phyloP scores from a whole-genome alignment of 1,140 invertebrate species.

The Caenorhabditis tropicalis region DNA sequence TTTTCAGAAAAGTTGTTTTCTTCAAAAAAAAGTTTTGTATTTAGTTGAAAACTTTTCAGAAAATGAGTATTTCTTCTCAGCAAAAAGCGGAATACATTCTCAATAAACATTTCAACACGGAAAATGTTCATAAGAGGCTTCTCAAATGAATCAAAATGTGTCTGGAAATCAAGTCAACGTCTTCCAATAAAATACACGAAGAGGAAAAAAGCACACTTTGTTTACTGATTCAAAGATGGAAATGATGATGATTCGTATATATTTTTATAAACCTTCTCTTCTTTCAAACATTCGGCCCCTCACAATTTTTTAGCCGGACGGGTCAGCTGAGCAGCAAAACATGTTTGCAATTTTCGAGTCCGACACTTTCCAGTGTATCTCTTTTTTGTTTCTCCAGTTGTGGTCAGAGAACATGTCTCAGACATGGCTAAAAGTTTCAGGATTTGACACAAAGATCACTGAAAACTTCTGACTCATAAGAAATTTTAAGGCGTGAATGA shows the following conservation, averaged over 20 bases:
- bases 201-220: neutral
- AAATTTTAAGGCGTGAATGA: neutral
- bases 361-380: neutral
- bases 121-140: neutral
- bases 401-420: slow-evolving; percentile 22
- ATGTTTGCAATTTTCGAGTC: slow-evolving; percentile 35
- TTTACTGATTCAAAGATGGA: slow-evolving; percentile 14
- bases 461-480: neutral
- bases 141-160: neutral
- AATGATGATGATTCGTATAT: slow-evolving; percentile 42
- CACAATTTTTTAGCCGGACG: neutral
- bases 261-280: neutral
- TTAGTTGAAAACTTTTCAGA: neutral
- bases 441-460: slow-evolving; percentile 33
- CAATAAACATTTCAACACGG: slow-evolving; percentile 15
- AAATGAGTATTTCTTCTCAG: neutral
- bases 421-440: slow-evolving; percentile 40
- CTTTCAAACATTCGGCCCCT: neutral
- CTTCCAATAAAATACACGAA: neutral
- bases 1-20: neutral
- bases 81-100: neutral
- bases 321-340: slow-evolving; percentile 42
- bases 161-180: neutral
- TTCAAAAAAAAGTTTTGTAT: no score
- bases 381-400: neutral